A percentile compares a stretch with the other conserved stretches of the same genome.
These are phyloP conservation scores for Actinia tenebrosa DNA, from an alignment of 64 coral and sea anemone species.

Conservation along the genomic window DNA sequence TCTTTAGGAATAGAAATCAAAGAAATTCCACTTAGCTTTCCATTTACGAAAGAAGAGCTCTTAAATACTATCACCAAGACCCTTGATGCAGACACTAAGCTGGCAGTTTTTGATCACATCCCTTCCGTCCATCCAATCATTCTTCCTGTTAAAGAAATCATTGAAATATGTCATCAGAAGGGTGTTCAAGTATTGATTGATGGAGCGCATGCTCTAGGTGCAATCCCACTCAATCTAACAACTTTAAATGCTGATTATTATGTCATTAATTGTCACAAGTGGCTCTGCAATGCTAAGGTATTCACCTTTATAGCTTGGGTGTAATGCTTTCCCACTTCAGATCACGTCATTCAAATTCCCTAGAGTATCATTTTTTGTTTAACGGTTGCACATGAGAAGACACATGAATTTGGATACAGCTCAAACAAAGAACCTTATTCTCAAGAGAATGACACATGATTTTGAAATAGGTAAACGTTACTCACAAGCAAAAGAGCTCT, in stretches of 20 bases:
- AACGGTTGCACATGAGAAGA: too few species aligned
- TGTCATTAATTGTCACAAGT: constrained; percentile 57
- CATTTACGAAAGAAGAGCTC: constrained; percentile 37
- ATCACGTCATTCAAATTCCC: too few species aligned
- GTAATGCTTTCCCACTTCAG: background rate
- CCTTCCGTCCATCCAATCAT: constrained; percentile 45
- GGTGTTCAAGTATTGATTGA: constrained; percentile 51
- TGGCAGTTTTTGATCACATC: constrained; percentile 50
- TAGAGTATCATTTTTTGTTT: too few species aligned
- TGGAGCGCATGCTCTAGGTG: constrained; percentile 47
- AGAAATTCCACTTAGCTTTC: constrained; percentile 35
- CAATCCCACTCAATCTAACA: constrained; percentile 13
- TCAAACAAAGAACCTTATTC: too few species aligned
- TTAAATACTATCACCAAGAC: constrained; percentile 29
- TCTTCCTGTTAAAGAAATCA: constrained; percentile 47
- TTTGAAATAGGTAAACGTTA: too few species aligned
- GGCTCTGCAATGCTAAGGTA: constrained; percentile 49
- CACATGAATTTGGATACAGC: too few species aligned
- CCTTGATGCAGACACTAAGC: constrained; percentile 34
- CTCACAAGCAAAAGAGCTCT: too few species aligned
- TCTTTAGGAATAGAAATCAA: constrained; percentile 37
- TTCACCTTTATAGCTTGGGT: too few species aligned
- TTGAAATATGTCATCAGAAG: constrained; percentile 42
- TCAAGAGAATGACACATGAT: too few species aligned
- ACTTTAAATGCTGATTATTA: constrained; percentile 48